These are phyloP conservation scores for roundworm (Caenorhabditis elegans) DNA, from an alignment of 1,140 invertebrate genomes.

Conservation along the genomic window WBcel235 BX284603.4:8281001-8281500, in stretches of 20 bases:
- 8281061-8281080: too few species aligned
- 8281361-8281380: neutral
- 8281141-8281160: too few species aligned
- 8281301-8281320: conserved; percentile 24
- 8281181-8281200: too few species aligned
- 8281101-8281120: too few species aligned
- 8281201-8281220: too few species aligned
- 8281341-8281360: conserved; percentile 9
- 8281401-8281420: neutral
- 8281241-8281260: neutral
- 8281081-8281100: too few species aligned
- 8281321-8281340: neutral
- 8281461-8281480: neutral
- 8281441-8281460: neutral
- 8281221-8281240: neutral
- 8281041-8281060: too few species aligned
- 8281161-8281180: too few species aligned
- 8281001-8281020: too few species aligned
- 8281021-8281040: too few species aligned
- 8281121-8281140: too few species aligned
- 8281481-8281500: conserved; percentile 7
- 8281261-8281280: too few species aligned
- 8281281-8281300: neutral
- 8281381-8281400: neutral
- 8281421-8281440: neutral